phyloP scores from a whole-genome alignment of 2,797 vertebrate genomes.

The Bucorvus abyssinicus region DNA sequence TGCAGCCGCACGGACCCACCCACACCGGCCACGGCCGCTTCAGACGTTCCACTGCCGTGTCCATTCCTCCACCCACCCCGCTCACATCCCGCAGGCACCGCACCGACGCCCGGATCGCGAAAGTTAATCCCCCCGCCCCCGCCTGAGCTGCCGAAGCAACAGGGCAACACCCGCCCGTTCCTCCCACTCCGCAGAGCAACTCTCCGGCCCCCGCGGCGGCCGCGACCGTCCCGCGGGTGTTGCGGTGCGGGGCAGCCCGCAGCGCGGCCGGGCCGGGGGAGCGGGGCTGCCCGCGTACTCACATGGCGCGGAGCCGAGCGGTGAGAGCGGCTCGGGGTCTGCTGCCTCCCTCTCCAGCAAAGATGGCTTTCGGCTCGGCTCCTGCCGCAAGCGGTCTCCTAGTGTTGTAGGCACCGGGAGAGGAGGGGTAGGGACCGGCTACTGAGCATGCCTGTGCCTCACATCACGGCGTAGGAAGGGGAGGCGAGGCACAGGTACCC shows the following conservation, averaged over 20 bases:
- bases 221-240: not conserved
- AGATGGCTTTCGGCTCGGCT: conserved; percentile 65
- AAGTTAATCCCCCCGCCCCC: not conserved
- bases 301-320: conserved; percentile 23
- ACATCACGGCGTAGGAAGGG: not conserved
- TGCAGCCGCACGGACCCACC: not conserved
- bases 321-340: not conserved
- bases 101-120: no score
- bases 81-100: accelerated
- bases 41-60: not conserved
- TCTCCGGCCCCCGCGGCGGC: not conserved
- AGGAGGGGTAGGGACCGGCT: conserved; percentile 55
- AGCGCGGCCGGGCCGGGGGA: not conserved
- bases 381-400: conserved; percentile 29
- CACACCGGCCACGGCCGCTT: not conserved
- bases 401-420: not conserved
- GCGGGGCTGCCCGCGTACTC: not conserved
- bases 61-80: not conserved
- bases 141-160: not conserved
- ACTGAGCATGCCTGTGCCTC: conserved; percentile 70
- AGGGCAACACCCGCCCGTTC: not conserved
- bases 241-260: not conserved
- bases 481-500: not conserved
- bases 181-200: not conserved
- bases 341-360: conserved; percentile 35